These are phyloP conservation scores for Chorisops tibialis DNA, from an alignment of 2,888 invertebrate genomes.

Conservation along the genomic window DNA sequence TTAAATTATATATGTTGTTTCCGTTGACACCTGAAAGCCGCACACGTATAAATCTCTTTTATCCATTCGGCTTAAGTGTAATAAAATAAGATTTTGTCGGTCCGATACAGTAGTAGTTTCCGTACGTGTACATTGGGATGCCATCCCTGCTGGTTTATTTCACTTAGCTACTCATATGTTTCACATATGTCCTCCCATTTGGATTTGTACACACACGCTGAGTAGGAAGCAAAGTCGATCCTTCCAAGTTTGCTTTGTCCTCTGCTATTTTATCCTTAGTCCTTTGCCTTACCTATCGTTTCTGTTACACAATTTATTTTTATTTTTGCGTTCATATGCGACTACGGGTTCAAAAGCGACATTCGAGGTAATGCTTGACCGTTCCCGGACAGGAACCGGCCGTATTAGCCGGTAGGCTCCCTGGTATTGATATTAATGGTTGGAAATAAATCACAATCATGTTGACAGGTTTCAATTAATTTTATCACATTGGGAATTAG, in stretches of 20 bases:
- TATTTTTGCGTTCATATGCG: not conserved
- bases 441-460: constrained; percentile 34
- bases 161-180: constrained; percentile 23
- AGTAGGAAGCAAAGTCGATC: constrained; percentile 10
- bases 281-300: not conserved
- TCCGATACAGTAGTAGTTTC: constrained; percentile 7
- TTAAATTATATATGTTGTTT: constrained; percentile 5
- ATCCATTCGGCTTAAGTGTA: constrained; percentile 29
- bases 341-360: not conserved
- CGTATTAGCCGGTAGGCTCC: constrained; percentile 3
- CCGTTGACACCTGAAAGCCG: constrained; percentile 18
- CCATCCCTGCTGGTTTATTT: constrained; percentile 22
- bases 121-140: constrained; percentile 9
- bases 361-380: constrained; percentile 16
- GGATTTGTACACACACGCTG: constrained; percentile 22
- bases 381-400: constrained; percentile 11
- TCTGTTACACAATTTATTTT: not conserved
- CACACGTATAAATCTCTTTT: constrained; percentile 30
- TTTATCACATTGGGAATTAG: constrained; percentile 35
- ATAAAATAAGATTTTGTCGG: constrained; percentile 33
- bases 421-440: constrained; percentile 34
- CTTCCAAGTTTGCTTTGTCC: constrained; percentile 17
- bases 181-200: constrained; percentile 13
- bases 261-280: constrained; percentile 5
- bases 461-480: constrained; percentile 35